These are phyloP conservation scores for Calephelis nemesis DNA, from an alignment of 1,140 invertebrate genomes.

Conservation along the genomic window DNA sequence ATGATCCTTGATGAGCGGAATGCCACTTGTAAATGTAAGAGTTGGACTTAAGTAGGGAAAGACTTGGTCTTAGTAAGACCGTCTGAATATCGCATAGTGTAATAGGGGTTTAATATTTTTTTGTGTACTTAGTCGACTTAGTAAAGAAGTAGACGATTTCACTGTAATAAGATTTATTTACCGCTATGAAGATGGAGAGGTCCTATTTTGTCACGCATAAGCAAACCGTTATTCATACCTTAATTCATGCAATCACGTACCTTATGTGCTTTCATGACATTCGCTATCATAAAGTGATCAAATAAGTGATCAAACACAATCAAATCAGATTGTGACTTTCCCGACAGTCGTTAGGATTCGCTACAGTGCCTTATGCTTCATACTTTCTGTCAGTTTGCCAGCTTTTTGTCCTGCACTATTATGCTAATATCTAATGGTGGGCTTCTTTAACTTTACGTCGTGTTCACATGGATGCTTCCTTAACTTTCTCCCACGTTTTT, in stretches of 20 bases:
- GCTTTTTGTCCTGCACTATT: slow-evolving; percentile 57
- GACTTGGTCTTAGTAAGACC: no score
- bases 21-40: no score
- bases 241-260: slow-evolving; percentile 58
- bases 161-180: slow-evolving; percentile 31
- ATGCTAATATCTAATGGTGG: slow-evolving; percentile 64
- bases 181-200: slow-evolving; percentile 56
- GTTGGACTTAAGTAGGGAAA: no score
- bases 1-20: no score
- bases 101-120: no score
- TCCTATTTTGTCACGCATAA: slow-evolving; percentile 46
- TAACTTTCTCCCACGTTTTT: slow-evolving; percentile 9
- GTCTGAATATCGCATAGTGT: no score
- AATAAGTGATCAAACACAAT: slow-evolving; percentile 69
- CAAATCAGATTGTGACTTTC: slow-evolving; percentile 65
- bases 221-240: slow-evolving; percentile 53
- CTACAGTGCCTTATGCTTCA: slow-evolving; percentile 47
- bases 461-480: slow-evolving; percentile 1
- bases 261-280: slow-evolving; percentile 67
- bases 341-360: slow-evolving; percentile 64
- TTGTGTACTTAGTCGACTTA: no score
- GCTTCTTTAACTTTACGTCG: slow-evolving; percentile 35
- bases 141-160: no score
- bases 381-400: slow-evolving; percentile 61
- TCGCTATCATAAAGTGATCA: slow-evolving; percentile 75